These are phyloP conservation scores for Brenthis daphne DNA, from an alignment of 2,888 invertebrate genomes.

Conservation along the genomic window DNA sequence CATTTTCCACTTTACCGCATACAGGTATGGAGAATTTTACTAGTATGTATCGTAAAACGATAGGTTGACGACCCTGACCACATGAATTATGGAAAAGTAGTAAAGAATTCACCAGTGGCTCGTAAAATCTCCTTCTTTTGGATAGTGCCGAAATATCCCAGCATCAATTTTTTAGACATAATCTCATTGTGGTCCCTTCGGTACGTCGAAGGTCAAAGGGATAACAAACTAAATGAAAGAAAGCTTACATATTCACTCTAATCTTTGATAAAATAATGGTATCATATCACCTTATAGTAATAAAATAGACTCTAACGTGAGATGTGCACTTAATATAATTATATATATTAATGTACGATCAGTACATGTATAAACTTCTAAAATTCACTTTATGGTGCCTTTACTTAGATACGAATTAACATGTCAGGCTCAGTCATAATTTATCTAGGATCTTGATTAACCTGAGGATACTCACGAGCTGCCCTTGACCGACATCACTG, in stretches of 20 bases:
- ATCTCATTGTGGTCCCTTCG: conserved; percentile 21
- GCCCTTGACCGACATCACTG: conserved; percentile 37
- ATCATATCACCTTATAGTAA: background rate
- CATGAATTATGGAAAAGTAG: conserved; percentile 43
- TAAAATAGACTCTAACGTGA: background rate
- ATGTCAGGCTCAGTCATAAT: conserved; percentile 12
- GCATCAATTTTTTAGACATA: conserved; percentile 23
- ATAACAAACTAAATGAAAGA: conserved; percentile 18
- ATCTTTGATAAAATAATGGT: background rate
- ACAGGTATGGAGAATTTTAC: conserved; percentile 24
- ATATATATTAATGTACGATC: too few relatives aligned
- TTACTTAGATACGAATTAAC: background rate
- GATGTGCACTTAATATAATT: too few relatives aligned
- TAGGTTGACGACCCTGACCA: conserved; percentile 31
- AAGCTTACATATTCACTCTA: background rate
- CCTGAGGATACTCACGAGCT: conserved; percentile 29
- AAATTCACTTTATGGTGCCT: background rate
- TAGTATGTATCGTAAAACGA: conserved; percentile 41
- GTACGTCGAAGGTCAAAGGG: conserved; percentile 17
- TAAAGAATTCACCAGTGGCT: conserved; percentile 38
- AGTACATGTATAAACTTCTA: background rate
- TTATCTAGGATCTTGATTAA: conserved; percentile 25
- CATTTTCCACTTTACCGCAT: conserved; percentile 22
- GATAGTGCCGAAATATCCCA: conserved; percentile 28
- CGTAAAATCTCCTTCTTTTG: conserved; percentile 36